These are phyloP conservation scores for Blastobasis adustella DNA, from an alignment of 2,888 invertebrate genomes.

Conservation along the genomic window DNA sequence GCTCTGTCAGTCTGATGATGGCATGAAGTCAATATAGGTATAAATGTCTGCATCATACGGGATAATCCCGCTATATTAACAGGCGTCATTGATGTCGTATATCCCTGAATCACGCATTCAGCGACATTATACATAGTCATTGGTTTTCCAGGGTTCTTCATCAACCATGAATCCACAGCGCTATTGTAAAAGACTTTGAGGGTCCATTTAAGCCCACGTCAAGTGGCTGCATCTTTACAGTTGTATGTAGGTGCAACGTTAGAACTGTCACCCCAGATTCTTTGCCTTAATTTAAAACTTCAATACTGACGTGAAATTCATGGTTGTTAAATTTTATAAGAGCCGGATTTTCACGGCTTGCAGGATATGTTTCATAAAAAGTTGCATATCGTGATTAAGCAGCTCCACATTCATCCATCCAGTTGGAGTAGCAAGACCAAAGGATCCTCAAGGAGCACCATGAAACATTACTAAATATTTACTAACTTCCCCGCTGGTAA, in stretches of 20 bases:
- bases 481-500: conserved; percentile 33
- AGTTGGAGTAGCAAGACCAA: too few relatives aligned
- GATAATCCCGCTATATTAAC: conserved; percentile 19
- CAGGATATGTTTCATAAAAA: too few relatives aligned
- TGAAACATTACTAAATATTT: conserved; percentile 23
- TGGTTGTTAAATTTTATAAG: conserved; percentile 21
- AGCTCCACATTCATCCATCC: too few relatives aligned
- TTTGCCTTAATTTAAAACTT: conserved; percentile 3
- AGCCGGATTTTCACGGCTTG: too few relatives aligned
- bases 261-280: conserved; percentile 18
- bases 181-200: conserved; percentile 26
- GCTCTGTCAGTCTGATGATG: too few relatives aligned
- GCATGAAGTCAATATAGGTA: conserved; percentile 16
- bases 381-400: too few relatives aligned
- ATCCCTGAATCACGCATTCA: conserved; percentile 22
- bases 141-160: conserved; percentile 39
- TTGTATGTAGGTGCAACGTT: conserved; percentile 43
- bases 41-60: conserved; percentile 17
- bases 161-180: too few relatives aligned
- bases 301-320: conserved; percentile 5
- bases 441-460: too few relatives aligned
- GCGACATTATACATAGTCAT: conserved; percentile 40
- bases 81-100: conserved; percentile 30
- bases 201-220: conserved; percentile 40
- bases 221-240: conserved; percentile 45